Percentiles rank a stretch among this genome's conserved stretches.
Evolutionary conservation across 2,888 invertebrate genomes (phyloP).

Genomic region (Drosophila ochracea): DNA sequence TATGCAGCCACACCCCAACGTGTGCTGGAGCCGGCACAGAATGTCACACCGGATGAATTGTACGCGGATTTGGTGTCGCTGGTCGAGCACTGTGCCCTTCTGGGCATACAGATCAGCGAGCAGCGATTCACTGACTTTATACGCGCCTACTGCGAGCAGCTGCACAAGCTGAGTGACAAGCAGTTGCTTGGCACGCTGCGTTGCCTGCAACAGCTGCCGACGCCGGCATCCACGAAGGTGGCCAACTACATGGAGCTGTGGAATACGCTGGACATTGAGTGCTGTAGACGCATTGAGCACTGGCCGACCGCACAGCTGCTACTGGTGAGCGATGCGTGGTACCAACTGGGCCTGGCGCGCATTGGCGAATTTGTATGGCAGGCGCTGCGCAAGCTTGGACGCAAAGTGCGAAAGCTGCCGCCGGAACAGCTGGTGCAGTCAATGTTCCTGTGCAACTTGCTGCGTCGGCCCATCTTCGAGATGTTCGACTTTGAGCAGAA

Average conservation of each 20-base stretch:
- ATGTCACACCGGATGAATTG: constrained; percentile 43
- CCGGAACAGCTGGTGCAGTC: constrained; percentile 88
- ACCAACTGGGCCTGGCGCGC: constrained; percentile 87
- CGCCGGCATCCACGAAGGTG: constrained; percentile 86
- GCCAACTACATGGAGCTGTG: constrained; percentile 89
- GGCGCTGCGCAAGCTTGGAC: constrained; percentile 86
- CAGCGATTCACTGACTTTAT: constrained; percentile 72
- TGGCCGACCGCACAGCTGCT: constrained; percentile 87
- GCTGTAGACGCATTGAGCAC: constrained; percentile 85
- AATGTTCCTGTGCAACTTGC: constrained; percentile 89
- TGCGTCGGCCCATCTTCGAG: constrained; percentile 86
- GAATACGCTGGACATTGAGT: constrained; percentile 89
- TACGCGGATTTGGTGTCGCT: constrained; percentile 67
- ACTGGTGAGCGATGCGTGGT: constrained; percentile 88
- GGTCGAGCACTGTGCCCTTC: constrained; percentile 67
- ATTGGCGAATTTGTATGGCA: constrained; percentile 87
- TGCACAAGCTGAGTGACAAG: constrained; percentile 87
- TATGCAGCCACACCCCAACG: constrained; percentile 3
- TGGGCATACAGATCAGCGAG: constrained; percentile 68
- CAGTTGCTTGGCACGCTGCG: constrained; percentile 87
- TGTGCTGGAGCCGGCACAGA: constrained; percentile 40
- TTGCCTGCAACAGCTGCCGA: constrained; percentile 86
- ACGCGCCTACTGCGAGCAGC: constrained; percentile 85
- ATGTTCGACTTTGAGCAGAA: constrained; percentile 89
- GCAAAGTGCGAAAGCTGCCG: constrained; percentile 87